Base-by-base conservation (phyloP, 1,140 invertebrate species). In the Oscheius sp. region DNA sequence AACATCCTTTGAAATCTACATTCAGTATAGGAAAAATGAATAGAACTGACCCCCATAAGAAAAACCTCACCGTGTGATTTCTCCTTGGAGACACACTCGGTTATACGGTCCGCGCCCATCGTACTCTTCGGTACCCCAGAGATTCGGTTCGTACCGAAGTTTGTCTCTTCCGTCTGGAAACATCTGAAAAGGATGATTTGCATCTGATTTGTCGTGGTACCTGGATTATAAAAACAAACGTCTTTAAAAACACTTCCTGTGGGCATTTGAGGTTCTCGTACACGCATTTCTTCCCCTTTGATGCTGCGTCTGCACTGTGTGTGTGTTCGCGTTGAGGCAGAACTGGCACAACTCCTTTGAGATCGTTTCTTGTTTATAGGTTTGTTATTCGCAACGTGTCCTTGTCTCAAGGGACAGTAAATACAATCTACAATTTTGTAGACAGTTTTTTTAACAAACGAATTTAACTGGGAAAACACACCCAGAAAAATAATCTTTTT, bases 131-230 rank as follows among this genome's bases (percentile, higher is more conserved):
- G 97, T 2, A 99, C 97, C 74, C 97, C 87, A 85, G 97, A 99
- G 74, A 99, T 97, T 82, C 97, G 99, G 85, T 98, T 99, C 0
- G 96, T 99, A 1, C 92, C 94, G 87, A 99, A 99, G 87, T 99
- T 99, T 2, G 97, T 99, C 82, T 99, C 95, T 80, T 95, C 89
- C 0, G 93, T 93, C 84, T 99, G 97, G 82, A 99, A 98, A 84
- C 97, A 99, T 42, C 68, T 63, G 42, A 45, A 45, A 45, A 45
- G 18, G 18, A 45, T 18, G 23, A 0, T 45, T 45, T 23, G 42
- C 23, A 15, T 45, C 18, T 18, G 18, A 18, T 45, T 45, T 45
- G 15, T 45, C 18, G 18, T 45, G 0, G 18, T 45, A 18, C 23
- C 23, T 45, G 18, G 42, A 45, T 18, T 18, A 45, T 45, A 18